Evolutionary conservation across 2,113 vertebrate species (phyloP), one percentile per base, ranked within the genome.

Genomic region (Amphiprion ocellaris): DNA sequence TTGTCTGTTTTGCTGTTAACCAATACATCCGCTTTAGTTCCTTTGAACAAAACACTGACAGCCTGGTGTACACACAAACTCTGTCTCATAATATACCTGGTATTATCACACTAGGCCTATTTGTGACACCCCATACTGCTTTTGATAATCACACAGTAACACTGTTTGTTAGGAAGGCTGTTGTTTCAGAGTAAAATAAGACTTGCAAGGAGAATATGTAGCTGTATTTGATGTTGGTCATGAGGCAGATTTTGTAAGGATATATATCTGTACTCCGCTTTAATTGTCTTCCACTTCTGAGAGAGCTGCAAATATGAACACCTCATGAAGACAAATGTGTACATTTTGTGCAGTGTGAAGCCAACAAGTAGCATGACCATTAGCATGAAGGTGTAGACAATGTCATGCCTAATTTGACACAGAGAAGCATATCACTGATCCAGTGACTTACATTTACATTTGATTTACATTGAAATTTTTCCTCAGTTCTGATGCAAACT

Each of bases 391-490:
- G n/a, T 14, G 7, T 53, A 26, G 39, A 14, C 39, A 50, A 56
- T 54, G 72, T 46, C 71, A 78, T 77, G 47, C 60, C 82, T 39
- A 30, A 24, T 64, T 61, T 69, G 28, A 83, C 79, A 79, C 64
- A 69, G 65, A 83, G 12, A 63, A 56, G 28, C 37, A 66, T 44
- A 39, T 39, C 17, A 53, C 21, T 0, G 9, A 28, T 69, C 30
- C n/a, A 52, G 46, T 75, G 4, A 71, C 54, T 74, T 26, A 55
- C 46, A 56, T 78, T 47, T 44, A 12, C 2, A 28, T 26, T 26
- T 75, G 4, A 71, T 59, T 74, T 26, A 55, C 46, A 56, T 78
- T 47, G 37, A 12, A 1, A 28, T 26, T 26, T 67, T 46, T 61
- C 50, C 69, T 10, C 23, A 74, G 28, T 55, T 41, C 50, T 46